Conservation (phyloP, 2,888 invertebrate genomes). For the Agrochola circellaris region DNA sequence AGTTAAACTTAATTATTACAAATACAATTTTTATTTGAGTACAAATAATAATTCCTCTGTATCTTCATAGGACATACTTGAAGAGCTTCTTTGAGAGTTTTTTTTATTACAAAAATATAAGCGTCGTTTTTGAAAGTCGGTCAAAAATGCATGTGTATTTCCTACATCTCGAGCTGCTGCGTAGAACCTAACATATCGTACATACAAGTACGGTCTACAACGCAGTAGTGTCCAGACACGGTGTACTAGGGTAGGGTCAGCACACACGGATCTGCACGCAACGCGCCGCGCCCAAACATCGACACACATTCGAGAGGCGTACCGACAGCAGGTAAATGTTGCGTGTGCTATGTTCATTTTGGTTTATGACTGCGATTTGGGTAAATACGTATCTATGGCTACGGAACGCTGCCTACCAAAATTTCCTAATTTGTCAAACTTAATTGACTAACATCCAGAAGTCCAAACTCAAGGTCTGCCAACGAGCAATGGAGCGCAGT, state of each 20-base stretch:
- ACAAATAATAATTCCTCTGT: too few relatives aligned
- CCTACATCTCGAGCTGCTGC: background rate
- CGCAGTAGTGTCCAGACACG: conserved; percentile 23
- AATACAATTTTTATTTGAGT: too few relatives aligned
- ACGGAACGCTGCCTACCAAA: background rate
- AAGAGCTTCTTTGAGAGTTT: too few relatives aligned
- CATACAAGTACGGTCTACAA: conserved; percentile 5
- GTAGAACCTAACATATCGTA: background rate
- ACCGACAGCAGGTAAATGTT: conserved; percentile 57
- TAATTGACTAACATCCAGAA: too few relatives aligned
- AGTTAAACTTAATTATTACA: too few relatives aligned
- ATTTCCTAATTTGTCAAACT: background rate
- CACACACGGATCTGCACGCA: conserved; percentile 80
- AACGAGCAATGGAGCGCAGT: too few relatives aligned
- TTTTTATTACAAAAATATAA: too few relatives aligned
- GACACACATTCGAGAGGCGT: conserved; percentile 74
- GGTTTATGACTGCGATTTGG: background rate
- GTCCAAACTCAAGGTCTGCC: too few relatives aligned
- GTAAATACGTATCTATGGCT: background rate
- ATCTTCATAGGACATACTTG: too few relatives aligned
- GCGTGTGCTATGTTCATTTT: conserved; percentile 19
- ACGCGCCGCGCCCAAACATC: conserved; percentile 71
- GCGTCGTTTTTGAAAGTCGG: background rate
- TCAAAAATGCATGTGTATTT: background rate
- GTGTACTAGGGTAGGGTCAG: conserved; percentile 69